Conservation (phyloP, 2,888 invertebrate species). For the Anoplius nigerrimus region DNA sequence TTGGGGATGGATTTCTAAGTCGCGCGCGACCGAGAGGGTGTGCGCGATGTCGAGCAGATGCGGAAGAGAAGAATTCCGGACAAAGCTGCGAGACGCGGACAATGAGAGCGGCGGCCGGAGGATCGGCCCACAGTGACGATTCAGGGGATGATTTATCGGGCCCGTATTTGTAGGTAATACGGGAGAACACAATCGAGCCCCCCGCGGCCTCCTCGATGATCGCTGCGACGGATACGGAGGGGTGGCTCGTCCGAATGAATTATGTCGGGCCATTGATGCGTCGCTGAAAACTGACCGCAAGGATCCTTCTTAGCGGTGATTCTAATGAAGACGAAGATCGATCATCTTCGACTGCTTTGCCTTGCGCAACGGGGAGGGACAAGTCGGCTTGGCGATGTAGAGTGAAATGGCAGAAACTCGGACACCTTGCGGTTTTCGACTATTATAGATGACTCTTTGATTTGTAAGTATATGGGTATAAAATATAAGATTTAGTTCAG, state of each 20-base stretch:
- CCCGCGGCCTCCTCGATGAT: conserved; percentile 17
- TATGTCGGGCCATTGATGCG: conserved; percentile 33
- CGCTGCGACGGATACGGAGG: conserved; percentile 30
- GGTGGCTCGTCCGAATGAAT: conserved; percentile 23
- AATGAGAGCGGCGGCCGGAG: conserved; percentile 36
- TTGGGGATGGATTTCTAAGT: too few relatives aligned
- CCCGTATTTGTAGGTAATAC: conserved; percentile 54
- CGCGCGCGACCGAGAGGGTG: conserved; percentile 8
- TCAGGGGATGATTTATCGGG: conserved; percentile 60
- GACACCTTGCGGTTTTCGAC: too few relatives aligned
- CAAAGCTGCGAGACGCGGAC: conserved; percentile 46
- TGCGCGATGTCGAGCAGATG: conserved; percentile 54
- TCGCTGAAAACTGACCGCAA: conserved; percentile 30
- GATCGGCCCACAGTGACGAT: conserved; percentile 46
- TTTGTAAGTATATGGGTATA: too few relatives aligned
- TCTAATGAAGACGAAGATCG: conserved; percentile 6
- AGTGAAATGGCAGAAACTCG: too few relatives aligned
- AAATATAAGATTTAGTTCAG: too few relatives aligned
- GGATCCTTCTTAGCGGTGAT: neutral
- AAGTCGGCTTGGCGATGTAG: too few relatives aligned
- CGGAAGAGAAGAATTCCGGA: conserved; percentile 43
- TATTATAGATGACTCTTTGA: too few relatives aligned
- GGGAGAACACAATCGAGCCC: conserved; percentile 41
- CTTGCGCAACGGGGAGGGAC: too few relatives aligned
- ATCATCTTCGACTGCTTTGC: neutral